A percentile compares a stretch with the other conserved stretches of the same genome.
phyloP scores from a whole-genome alignment of 30 jellyfish, hydroid and myxozoan species.

The Aurelia aurita region DNA sequence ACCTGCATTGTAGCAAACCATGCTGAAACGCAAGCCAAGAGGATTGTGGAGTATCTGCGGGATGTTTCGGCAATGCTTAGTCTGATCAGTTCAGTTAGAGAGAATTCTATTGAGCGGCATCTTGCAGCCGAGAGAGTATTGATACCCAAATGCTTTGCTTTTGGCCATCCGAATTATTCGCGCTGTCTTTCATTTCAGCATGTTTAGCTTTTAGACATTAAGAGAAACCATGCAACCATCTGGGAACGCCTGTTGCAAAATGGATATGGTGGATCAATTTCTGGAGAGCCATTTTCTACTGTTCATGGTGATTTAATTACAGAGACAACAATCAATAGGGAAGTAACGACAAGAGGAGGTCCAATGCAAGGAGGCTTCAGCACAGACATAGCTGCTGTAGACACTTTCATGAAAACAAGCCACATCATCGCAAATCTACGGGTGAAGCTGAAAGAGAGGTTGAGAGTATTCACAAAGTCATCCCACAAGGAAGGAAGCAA shows the following conservation, averaged over 20 bases:
- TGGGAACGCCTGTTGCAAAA: slow-evolving; percentile 45
- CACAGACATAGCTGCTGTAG: no score
- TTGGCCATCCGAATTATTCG: slow-evolving; percentile 30
- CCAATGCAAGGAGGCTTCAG: no score
- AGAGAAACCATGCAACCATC: slow-evolving; percentile 23
- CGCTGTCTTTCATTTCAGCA: slow-evolving; percentile 60
- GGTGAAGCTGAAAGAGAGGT: slow-evolving; percentile 13
- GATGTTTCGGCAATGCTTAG: slow-evolving; percentile 20
- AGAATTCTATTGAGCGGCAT: slow-evolving; percentile 52
- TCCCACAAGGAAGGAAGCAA: slow-evolving; percentile 43
- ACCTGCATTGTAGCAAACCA: background rate
- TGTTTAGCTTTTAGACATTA: slow-evolving; percentile 7
- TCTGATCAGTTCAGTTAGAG: slow-evolving; percentile 14
- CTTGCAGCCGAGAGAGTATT: slow-evolving; percentile 42
- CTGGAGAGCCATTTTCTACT: slow-evolving; percentile 62
- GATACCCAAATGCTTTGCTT: slow-evolving; percentile 47
- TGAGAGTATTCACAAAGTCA: slow-evolving; percentile 2
- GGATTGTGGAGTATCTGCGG: no score
- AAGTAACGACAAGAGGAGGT: slow-evolving; percentile 45
- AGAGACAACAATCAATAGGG: slow-evolving; percentile 66
- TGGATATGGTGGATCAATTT: slow-evolving; percentile 53
- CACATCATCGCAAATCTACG: no score
- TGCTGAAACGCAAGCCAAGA: no score
- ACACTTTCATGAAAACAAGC: no score
- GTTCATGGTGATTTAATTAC: slow-evolving; percentile 66